Conservation (phyloP, 2,797 vertebrate genomes). For the Onychomys torridus region DNA sequence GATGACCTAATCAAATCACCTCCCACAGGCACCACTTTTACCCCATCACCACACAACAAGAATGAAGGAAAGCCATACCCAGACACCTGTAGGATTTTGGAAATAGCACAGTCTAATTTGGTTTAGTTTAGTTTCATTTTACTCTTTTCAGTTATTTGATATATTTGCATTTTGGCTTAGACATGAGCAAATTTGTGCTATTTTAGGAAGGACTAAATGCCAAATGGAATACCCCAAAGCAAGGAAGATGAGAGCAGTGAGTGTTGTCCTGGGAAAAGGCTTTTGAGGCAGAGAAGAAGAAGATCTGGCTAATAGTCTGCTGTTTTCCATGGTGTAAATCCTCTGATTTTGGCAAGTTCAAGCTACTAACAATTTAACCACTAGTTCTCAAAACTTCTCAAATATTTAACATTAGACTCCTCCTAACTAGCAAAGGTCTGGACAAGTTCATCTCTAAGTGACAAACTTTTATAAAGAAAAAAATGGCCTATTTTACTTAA, state of each 20-base stretch:
- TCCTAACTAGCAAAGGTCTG: background rate
- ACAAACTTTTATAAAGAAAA: background rate
- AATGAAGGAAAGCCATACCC: background rate
- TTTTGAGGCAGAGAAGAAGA: background rate
- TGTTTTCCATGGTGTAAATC: background rate
- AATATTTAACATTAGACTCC: conserved; percentile 1
- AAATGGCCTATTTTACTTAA: background rate
- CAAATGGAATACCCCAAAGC: background rate
- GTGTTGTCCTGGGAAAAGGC: background rate
- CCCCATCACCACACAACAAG: background rate
- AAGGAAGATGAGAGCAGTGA: background rate
- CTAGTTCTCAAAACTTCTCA: background rate
- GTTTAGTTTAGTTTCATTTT: conserved; percentile 30
- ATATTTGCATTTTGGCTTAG: background rate
- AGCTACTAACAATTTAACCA: background rate
- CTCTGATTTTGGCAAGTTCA: background rate
- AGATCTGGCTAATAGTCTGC: background rate
- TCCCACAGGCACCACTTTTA: background rate
- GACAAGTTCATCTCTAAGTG: background rate
- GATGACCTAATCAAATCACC: background rate
- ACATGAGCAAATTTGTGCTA: background rate
- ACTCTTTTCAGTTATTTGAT: background rate
- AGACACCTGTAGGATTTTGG: background rate
- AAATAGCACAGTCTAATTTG: background rate
- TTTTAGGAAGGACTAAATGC: background rate